A percentile compares a stretch with the other conserved stretches of the same genome.
These are phyloP conservation scores for Aegithalos caudatus DNA, from an alignment of 2,113 vertebrate species.

Conservation along the genomic window DNA sequence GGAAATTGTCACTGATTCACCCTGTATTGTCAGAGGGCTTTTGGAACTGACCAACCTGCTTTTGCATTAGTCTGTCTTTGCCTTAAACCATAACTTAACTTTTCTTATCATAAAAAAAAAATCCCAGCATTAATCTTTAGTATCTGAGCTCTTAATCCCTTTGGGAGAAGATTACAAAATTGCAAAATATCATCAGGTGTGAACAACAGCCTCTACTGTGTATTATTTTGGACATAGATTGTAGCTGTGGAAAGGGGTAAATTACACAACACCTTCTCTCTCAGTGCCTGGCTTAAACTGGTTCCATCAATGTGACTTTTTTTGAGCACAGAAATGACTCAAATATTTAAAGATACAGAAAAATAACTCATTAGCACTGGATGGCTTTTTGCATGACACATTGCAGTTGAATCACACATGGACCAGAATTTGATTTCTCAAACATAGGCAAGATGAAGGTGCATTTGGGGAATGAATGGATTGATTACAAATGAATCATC, in stretches of 20 bases:
- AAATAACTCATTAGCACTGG: slow-evolving; percentile 28
- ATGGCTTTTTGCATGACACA: not conserved
- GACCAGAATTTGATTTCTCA: slow-evolving; percentile 2
- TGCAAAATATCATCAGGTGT: not conserved
- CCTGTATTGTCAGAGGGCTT: not conserved
- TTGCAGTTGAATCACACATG: not conserved
- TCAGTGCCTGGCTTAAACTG: not conserved
- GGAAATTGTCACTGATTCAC: not conserved
- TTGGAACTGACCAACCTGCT: not conserved
- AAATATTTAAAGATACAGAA: slow-evolving; percentile 13
- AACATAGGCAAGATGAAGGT: not conserved
- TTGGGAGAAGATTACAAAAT: not conserved
- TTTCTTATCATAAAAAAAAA: not conserved
- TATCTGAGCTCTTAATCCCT: not conserved
- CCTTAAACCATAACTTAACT: not conserved
- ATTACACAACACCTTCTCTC: not conserved
- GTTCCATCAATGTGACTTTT: not conserved
- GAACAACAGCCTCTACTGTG: not conserved
- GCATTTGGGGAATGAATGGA: not conserved
- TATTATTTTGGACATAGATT: not conserved
- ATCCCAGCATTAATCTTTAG: not conserved
- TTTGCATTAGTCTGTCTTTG: not conserved
- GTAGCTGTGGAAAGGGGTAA: not conserved
- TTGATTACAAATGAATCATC: slow-evolving; percentile 20
- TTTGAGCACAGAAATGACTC: slow-evolving; percentile 23